phyloP scores from a whole-genome alignment of 2,797 vertebrate species.

The Scomberomorus guttatus region DNA sequence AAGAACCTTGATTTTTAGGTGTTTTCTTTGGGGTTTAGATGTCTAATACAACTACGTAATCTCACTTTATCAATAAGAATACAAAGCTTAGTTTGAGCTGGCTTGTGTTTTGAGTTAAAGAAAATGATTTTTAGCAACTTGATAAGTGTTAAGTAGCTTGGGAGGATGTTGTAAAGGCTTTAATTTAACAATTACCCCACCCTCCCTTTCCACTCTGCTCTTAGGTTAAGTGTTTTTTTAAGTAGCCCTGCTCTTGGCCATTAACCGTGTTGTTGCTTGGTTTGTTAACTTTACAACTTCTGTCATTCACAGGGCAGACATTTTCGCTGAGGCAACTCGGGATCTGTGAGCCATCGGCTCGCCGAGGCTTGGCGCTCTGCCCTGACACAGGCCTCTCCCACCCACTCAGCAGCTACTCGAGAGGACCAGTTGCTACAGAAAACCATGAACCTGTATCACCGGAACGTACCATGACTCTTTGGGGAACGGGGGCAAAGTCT shows the following conservation, averaged over 20 bases:
- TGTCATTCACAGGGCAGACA: conserved; percentile 91
- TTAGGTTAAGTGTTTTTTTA: conserved; percentile 55
- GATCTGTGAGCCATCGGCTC: conserved; percentile 93
- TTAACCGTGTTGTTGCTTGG: conserved; percentile 70
- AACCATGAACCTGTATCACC: conserved; percentile 95
- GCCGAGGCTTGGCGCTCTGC: conserved; percentile 95
- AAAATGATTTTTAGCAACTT: conserved; percentile 30
- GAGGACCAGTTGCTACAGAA: conserved; percentile 91
- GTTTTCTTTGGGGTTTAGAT: conserved; percentile 1
- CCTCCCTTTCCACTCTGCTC: conserved; percentile 43
- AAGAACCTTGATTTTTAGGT: background rate
- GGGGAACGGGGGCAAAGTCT: conserved; percentile 94
- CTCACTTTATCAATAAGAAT: too few relatives aligned
- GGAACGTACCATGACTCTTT: conserved; percentile 95
- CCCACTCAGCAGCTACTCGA: conserved; percentile 91
- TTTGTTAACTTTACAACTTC: conserved; percentile 80
- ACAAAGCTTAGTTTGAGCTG: background rate
- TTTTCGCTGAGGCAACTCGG: conserved; percentile 99
- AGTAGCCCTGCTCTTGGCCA: conserved; percentile 47
- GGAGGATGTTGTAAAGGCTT: conserved; percentile 54
- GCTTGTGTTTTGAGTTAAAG: background rate
- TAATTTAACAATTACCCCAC: conserved; percentile 45
- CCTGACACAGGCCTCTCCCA: conserved; percentile 97
- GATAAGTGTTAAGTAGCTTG: conserved; percentile 48
- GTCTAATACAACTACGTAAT: conserved; percentile 18